Conservation (phyloP, 2,113 vertebrate genomes). For the Phalacrocorax carbo region DNA sequence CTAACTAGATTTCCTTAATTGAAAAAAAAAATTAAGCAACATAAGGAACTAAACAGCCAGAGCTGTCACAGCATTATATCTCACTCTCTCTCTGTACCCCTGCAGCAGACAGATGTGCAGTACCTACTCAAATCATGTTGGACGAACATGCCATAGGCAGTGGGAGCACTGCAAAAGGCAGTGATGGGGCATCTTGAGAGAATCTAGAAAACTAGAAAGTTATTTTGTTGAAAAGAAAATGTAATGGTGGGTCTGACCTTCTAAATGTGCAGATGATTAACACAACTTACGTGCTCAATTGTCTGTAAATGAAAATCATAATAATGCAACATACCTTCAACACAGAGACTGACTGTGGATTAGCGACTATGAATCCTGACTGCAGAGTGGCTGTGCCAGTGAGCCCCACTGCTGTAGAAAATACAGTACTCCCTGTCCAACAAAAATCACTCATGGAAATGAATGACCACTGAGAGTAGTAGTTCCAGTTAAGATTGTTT, state of each 20-base stretch:
- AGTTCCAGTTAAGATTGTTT: background rate
- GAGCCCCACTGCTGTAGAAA: background rate
- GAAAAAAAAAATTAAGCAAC: background rate
- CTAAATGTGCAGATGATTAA: background rate
- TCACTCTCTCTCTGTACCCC: background rate
- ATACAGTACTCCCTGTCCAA: background rate
- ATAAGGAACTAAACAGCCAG: background rate
- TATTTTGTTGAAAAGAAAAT: background rate
- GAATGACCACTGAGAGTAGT: background rate
- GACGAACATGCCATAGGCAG: constrained; percentile 78
- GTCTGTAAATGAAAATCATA: background rate
- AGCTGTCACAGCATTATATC: background rate
- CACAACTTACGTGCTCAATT: background rate
- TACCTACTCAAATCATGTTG: constrained; percentile 78
- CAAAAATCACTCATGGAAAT: background rate
- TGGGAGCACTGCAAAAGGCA: constrained; percentile 79
- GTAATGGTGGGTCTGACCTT: background rate
- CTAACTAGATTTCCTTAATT: background rate
- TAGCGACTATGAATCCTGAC: background rate
- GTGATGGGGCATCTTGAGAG: constrained; percentile 79
- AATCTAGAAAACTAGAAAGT: constrained; percentile 54
- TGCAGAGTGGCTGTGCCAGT: background rate
- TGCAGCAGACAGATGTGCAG: background rate
- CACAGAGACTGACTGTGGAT: background rate
- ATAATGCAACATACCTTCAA: background rate